Conservation (phyloP, 2,888 invertebrate species). For the Lamellibrachia satsuma region DNA sequence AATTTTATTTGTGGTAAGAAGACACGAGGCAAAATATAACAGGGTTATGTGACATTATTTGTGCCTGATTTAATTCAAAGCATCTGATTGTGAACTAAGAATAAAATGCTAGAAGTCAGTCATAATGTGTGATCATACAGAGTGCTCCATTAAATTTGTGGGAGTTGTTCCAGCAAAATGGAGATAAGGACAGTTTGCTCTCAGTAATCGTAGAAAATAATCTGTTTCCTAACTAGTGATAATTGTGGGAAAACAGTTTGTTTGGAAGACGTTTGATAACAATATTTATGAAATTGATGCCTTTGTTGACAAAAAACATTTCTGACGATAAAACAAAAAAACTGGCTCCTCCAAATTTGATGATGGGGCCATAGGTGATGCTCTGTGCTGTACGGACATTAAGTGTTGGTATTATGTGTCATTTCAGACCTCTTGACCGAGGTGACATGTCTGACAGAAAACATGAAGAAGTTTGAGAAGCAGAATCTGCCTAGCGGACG, state of each 20-base stretch:
- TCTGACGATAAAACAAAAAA: not conserved
- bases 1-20: not conserved
- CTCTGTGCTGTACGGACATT: no score
- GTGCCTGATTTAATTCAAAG: not conserved
- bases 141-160: no score
- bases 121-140: not conserved
- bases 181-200: not conserved
- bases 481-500: not conserved
- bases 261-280: not conserved
- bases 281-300: not conserved
- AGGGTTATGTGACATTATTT: not conserved
- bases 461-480: not conserved
- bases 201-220: not conserved
- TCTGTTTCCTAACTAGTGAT: no score
- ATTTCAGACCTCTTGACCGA: not conserved
- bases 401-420: not conserved
- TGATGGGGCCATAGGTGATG: no score
- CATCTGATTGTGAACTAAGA: not conserved
- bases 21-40: not conserved
- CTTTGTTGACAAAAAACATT: not conserved
- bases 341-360: no score
- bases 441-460: not conserved
- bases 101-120: not conserved
- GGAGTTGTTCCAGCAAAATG: no score
- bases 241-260: no score